These are phyloP conservation scores for Thalassoma bifasciatum DNA, from an alignment of 2,113 vertebrate genomes.

Conservation along the genomic window DNA sequence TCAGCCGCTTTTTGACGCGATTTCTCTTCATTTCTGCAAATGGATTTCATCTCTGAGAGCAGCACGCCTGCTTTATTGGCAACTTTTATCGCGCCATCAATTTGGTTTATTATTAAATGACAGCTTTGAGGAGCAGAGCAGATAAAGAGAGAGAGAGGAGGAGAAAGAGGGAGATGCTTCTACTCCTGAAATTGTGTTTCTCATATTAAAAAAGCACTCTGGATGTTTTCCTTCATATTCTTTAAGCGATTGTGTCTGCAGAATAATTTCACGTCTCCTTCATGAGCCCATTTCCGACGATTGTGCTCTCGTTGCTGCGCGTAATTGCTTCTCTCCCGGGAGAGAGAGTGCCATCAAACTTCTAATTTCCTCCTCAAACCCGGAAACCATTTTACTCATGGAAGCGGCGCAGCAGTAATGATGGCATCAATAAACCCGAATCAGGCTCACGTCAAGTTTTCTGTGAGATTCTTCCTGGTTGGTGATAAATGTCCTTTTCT, in stretches of 20 bases:
- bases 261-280: conserved; percentile 56
- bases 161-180: neutral
- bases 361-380: conserved; percentile 73
- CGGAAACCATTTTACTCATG: conserved; percentile 67
- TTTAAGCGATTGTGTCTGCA: conserved; percentile 39
- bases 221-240: conserved; percentile 25
- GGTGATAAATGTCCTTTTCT: conserved; percentile 7
- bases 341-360: conserved; percentile 77
- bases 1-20: conserved; percentile 56
- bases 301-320: conserved; percentile 66
- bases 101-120: conserved; percentile 45
- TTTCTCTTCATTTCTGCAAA: conserved; percentile 59
- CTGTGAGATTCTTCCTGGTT: neutral
- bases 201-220: conserved; percentile 4
- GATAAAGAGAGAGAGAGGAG: neutral
- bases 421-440: conserved; percentile 66
- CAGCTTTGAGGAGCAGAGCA: conserved; percentile 24
- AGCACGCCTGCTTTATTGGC: conserved; percentile 42
- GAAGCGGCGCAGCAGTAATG: conserved; percentile 61
- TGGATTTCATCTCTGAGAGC: conserved; percentile 38
- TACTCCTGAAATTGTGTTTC: conserved; percentile 2
- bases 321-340: conserved; percentile 76
- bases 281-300: conserved; percentile 69
- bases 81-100: conserved; percentile 70
- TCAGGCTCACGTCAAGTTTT: conserved; percentile 42